phyloP scores from a whole-genome alignment of 2,113 vertebrate species.

The Ammodytes dubius region DNA sequence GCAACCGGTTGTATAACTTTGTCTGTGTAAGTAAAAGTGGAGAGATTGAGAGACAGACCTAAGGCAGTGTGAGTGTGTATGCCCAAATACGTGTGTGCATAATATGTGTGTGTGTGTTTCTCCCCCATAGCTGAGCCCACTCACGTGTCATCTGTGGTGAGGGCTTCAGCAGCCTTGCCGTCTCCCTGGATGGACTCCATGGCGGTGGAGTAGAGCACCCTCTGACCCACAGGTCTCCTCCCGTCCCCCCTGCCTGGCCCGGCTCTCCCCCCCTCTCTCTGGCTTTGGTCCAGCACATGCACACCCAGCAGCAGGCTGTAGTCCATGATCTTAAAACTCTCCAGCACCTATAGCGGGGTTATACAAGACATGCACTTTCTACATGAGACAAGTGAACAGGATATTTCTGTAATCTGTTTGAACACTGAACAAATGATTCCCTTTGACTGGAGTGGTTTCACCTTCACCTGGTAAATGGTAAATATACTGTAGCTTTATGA shows the following conservation, averaged over 20 bases:
- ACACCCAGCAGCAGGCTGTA: constrained; percentile 96
- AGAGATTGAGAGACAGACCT: constrained; percentile 20
- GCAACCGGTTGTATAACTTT: constrained; percentile 46
- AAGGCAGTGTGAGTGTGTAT: constrained; percentile 41
- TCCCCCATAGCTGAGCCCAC: constrained; percentile 67
- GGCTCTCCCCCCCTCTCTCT: constrained; percentile 89
- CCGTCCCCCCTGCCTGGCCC: constrained; percentile 85
- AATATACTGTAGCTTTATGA: neutral
- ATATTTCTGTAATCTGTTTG: neutral
- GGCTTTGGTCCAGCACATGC: constrained; percentile 89
- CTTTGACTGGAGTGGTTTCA: neutral
- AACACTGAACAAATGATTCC: neutral
- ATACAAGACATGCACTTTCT: neutral
- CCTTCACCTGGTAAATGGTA: neutral
- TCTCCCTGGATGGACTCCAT: constrained; percentile 99
- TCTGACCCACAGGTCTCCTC: constrained; percentile 90
- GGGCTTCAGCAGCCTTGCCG: constrained; percentile 89
- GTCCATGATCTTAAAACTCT: constrained; percentile 99
- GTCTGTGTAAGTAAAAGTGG: constrained; percentile 45
- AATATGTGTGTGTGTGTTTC: constrained; percentile 10
- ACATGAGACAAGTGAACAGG: neutral
- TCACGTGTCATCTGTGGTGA: constrained; percentile 93
- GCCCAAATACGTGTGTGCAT: constrained; percentile 61
- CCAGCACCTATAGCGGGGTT: constrained; percentile 88
- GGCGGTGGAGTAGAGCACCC: constrained; percentile 97